Evolutionary conservation across 2,888 invertebrate genomes (phyloP).

Genomic region (Tridacna crocea): DNA sequence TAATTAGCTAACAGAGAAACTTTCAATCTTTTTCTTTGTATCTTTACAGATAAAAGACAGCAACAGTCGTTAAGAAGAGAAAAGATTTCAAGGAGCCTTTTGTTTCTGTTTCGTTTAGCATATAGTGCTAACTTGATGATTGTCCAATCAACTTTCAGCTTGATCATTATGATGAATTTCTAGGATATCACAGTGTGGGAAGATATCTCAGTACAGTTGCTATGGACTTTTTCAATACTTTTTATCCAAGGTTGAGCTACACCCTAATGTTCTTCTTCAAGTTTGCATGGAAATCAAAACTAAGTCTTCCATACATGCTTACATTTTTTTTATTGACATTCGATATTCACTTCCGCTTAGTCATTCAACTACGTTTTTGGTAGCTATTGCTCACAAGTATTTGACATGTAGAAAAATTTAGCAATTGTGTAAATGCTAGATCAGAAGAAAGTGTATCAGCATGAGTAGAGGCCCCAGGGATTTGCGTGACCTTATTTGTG

Average conservation of each 20-base stretch:
- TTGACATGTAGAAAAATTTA: too few relatives aligned
- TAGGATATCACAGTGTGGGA: not conserved
- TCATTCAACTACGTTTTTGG: conserved; percentile 45
- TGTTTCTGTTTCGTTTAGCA: conserved; percentile 48
- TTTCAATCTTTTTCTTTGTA: not conserved
- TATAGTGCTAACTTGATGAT: conserved; percentile 29
- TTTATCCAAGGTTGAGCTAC: conserved; percentile 13
- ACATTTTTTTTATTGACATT: conserved; percentile 70
- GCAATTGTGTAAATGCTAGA: not conserved
- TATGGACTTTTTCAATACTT: not conserved
- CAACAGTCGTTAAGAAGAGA: not conserved
- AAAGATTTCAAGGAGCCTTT: conserved; percentile 9
- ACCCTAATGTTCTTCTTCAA: conserved; percentile 87
- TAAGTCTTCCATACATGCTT: conserved; percentile 88
- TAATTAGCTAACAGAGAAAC: too few relatives aligned
- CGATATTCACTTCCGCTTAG: conserved; percentile 71
- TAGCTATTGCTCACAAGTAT: too few relatives aligned
- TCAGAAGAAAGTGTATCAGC: conserved; percentile 13
- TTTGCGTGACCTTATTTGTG: conserved; percentile 83
- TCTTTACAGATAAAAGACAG: conserved; percentile 15
- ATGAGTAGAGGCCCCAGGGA: conserved; percentile 83
- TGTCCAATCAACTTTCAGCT: conserved; percentile 11
- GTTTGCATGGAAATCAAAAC: conserved; percentile 89
- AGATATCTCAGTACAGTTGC: not conserved
- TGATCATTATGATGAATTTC: not conserved